Conservation (phyloP, 2,888 invertebrate genomes). For the Scrobipalpa costella region DNA sequence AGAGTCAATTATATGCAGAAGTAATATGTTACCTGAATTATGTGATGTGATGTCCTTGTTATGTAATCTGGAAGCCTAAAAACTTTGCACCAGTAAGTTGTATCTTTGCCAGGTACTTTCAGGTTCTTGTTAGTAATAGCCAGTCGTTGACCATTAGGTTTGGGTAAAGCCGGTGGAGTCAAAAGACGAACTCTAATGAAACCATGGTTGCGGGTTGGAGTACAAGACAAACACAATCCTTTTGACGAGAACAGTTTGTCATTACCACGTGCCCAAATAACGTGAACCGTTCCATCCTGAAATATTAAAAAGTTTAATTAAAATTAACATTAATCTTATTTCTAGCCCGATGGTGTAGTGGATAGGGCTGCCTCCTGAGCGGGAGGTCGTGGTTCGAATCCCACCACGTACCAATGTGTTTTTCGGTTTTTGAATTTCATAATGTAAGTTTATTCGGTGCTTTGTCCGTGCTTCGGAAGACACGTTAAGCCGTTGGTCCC, state of each 20-base stretch:
- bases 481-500: no score
- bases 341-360: no score
- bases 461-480: no score
- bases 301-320: not conserved
- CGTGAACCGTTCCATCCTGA: slow-evolving; percentile 93
- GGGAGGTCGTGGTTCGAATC: no score
- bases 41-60: slow-evolving; percentile 85
- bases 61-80: slow-evolving; percentile 88
- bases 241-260: slow-evolving; percentile 86
- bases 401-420: no score
- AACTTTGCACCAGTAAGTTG: slow-evolving; percentile 98
- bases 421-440: no score
- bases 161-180: slow-evolving; percentile 63
- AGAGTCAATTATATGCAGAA: not conserved
- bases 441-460: no score
- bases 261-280: slow-evolving; percentile 91
- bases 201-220: slow-evolving; percentile 81
- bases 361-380: no score
- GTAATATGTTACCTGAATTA: slow-evolving; percentile 81
- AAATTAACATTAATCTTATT: not conserved
- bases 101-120: slow-evolving; percentile 90
- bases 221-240: slow-evolving; percentile 83
- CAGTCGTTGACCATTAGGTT: slow-evolving; percentile 76
- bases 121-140: slow-evolving; percentile 84
- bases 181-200: slow-evolving; percentile 89